Evolutionary conservation across 2,113 vertebrate genomes (phyloP).

Genomic region (Nymphicus hollandicus): DNA sequence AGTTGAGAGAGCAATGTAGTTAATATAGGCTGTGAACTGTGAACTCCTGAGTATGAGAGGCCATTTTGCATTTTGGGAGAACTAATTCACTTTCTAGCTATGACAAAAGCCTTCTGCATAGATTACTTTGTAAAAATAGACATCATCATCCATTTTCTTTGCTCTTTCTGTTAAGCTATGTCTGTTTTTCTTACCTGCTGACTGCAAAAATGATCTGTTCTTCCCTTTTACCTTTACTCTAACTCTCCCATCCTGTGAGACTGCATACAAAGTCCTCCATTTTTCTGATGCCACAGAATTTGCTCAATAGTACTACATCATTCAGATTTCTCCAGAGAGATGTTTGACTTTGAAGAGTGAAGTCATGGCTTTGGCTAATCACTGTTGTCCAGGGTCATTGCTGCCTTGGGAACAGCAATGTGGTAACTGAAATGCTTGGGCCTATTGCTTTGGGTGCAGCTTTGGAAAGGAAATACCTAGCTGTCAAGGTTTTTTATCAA

Average conservation of each 20-base stretch:
- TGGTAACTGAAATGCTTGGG: constrained; percentile 5
- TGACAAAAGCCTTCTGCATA: background rate
- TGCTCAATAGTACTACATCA: background rate
- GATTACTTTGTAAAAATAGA: background rate
- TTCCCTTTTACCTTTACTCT: background rate
- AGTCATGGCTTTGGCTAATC: constrained; percentile 38
- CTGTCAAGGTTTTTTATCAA: constrained; percentile 38
- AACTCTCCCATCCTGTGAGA: background rate
- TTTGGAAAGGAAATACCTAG: constrained; percentile 20
- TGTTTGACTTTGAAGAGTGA: constrained; percentile 32
- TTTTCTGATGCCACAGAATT: constrained; percentile 15
- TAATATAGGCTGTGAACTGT: constrained; percentile 3
- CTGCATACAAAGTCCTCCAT: background rate
- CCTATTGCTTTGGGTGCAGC: background rate
- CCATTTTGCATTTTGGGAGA: background rate
- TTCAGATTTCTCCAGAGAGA: constrained; percentile 1
- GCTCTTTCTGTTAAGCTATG: background rate
- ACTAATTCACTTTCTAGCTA: background rate
- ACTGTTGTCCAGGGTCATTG: background rate
- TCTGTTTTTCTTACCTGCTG: background rate
- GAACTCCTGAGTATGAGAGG: background rate
- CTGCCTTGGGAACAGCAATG: background rate
- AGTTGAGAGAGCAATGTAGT: background rate
- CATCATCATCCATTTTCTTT: background rate
- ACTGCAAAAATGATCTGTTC: background rate